Evolutionary conservation across 2,113 vertebrate genomes (phyloP).

Genomic region (Heliornis fulica): DNA sequence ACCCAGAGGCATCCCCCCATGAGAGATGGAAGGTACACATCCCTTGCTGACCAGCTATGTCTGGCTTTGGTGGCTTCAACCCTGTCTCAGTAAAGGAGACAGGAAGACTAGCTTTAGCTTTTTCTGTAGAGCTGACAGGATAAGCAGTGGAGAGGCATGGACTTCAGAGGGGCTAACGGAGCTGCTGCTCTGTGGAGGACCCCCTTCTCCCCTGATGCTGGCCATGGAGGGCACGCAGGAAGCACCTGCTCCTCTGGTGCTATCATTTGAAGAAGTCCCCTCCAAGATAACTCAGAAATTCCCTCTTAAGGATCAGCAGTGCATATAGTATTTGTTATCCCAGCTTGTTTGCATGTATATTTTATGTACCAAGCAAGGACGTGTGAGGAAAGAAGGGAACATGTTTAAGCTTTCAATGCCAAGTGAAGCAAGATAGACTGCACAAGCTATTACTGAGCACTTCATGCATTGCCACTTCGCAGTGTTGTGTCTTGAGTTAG

Average conservation of each 20-base stretch:
- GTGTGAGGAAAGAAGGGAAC: neutral
- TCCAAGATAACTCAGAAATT: neutral
- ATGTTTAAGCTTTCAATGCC: neutral
- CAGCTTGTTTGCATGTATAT: neutral
- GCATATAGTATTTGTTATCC: neutral
- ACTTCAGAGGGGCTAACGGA: neutral
- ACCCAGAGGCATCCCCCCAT: neutral
- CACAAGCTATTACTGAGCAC: neutral
- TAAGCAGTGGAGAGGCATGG: neutral
- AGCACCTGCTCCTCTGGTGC: neutral
- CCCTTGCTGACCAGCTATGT: fast-evolving
- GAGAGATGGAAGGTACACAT: neutral
- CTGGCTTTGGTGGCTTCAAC: neutral
- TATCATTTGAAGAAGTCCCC: neutral
- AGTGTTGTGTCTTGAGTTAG: neutral
- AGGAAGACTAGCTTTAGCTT: neutral
- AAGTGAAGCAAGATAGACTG: neutral
- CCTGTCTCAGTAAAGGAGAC: neutral
- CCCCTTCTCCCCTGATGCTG: neutral
- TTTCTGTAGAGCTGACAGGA: neutral
- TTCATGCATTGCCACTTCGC: neutral
- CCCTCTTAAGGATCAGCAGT: neutral
- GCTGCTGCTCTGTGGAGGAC: neutral
- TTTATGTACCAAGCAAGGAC: neutral
- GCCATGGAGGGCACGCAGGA: neutral